Base-by-base conservation (phyloP, 2,888 invertebrate species). In the Cecidostiba fungosa region DNA sequence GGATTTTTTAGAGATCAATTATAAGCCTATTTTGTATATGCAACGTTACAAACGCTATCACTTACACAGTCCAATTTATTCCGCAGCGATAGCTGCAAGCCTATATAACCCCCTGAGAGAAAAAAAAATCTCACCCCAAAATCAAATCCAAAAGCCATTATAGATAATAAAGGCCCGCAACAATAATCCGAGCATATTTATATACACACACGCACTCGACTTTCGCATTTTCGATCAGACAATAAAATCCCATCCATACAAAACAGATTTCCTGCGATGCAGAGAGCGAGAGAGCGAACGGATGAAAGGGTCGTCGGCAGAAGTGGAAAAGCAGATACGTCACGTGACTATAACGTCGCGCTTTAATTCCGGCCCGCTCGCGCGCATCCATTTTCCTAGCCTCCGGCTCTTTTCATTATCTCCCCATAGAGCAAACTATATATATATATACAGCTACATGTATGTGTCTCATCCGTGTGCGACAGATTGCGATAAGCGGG, bases 401-500 rank as follows among this genome's bases (percentile, higher is more conserved):
- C 78, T 62, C 39, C n/a, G 85, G 82, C 85, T 77, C 85, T 87
- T 87, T 87, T 86, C 84, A 87, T 87, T 87, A 87, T 87, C 84
- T 86, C 77, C 26, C 84, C 43, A 39, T 62, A n/a, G 62, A 59
- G n/a, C 54, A n/a, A 59, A n/a, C 19, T 59, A n/a, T 8, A 6
- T 6, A 16, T 6, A 8, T 19, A 1, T 2, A 14, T 39, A 16
- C 5, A 29, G n/a, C n/a, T n/a, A 62, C 23, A 14, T 6, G 26
- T 72, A 39, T 16, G 69, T 29, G 77, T 70, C 14, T 19, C 47
- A 39, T 62, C 50, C 26, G 26, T 54, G 39, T 29, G 59, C 79
- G 74, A 72, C 84, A 79, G 86, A 86, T 88, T 85, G 87, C 86
- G 89, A 89, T 90, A 88, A 88, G 86, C 87, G 84, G 81, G 85